A percentile compares a stretch with the other conserved stretches of the same genome.
Evolutionary conservation across 1,140 invertebrate genomes (phyloP).

Genomic region (Drosophila nigromelanica): DNA sequence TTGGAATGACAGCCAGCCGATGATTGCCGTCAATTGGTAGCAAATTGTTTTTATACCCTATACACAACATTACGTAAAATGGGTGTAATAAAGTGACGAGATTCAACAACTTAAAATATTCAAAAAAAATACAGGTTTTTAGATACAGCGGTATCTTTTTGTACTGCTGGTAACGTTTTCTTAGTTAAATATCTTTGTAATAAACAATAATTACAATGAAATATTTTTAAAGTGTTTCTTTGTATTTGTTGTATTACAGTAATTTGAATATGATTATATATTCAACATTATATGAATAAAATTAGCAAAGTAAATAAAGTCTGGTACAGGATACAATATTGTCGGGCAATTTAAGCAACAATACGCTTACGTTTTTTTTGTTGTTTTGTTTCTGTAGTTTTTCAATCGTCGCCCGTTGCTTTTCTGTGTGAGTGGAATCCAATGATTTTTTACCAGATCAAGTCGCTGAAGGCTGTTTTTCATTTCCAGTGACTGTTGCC

Average conservation of each 20-base stretch:
- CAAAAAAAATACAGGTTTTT: no score
- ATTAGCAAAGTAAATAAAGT: neutral
- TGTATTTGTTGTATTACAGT: no score
- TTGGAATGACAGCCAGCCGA: conserved; percentile 53
- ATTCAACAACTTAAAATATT: no score
- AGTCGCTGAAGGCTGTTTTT: conserved; percentile 40
- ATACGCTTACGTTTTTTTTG: neutral
- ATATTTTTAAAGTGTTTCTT: no score
- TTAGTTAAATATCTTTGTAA: no score
- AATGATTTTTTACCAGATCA: conserved; percentile 59
- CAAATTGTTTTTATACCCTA: conserved; percentile 62
- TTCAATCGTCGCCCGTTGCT: conserved; percentile 20
- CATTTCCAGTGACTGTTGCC: conserved; percentile 22
- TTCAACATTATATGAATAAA: neutral
- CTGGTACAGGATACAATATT: neutral
- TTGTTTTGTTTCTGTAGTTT: conserved; percentile 44
- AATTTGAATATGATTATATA: no score
- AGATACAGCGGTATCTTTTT: no score
- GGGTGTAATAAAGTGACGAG: neutral
- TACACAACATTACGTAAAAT: no score
- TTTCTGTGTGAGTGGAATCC: conserved; percentile 47
- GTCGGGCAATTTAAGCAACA: neutral
- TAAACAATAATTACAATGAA: no score
- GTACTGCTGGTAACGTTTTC: no score
- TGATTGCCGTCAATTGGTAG: conserved; percentile 73